A percentile compares a stretch with the other conserved stretches of the same genome.
These are phyloP conservation scores for Drosophila jambulina DNA, from an alignment of 1,140 invertebrate species.

Conservation along the genomic window DNA sequence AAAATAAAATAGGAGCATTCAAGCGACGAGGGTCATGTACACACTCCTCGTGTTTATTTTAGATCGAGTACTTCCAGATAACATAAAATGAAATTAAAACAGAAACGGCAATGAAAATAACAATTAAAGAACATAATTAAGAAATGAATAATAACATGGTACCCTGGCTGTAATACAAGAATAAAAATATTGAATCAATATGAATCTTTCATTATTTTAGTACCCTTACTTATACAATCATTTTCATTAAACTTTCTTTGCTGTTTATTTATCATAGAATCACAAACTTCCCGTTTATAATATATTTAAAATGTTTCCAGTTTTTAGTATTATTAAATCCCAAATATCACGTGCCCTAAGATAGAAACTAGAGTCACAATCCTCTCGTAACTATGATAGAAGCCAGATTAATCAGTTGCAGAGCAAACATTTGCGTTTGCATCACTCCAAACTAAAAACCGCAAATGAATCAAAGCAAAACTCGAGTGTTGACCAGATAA, in stretches of 20 bases:
- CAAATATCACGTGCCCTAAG: not conserved
- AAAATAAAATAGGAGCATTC: conserved; percentile 34
- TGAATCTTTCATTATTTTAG: too few species aligned
- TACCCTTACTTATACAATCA: not conserved
- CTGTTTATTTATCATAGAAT: not conserved
- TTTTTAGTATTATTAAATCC: too few species aligned
- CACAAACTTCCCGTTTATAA: not conserved
- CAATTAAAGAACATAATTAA: not conserved
- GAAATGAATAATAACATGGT: not conserved
- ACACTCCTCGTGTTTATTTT: conserved; percentile 57
- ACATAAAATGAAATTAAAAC: conserved; percentile 24
- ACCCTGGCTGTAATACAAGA: not conserved
- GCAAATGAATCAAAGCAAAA: conserved; percentile 39
- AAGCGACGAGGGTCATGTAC: conserved; percentile 35
- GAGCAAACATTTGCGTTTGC: conserved; percentile 18
- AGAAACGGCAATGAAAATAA: conserved; percentile 13
- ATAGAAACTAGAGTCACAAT: not conserved
- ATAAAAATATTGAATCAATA: not conserved
- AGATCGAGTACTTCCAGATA: conserved; percentile 55
- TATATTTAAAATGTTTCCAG: not conserved
- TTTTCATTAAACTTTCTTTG: not conserved
- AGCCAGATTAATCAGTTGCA: conserved; percentile 24
- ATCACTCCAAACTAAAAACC: conserved; percentile 17
- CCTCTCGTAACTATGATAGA: not conserved
- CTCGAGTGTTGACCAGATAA: conserved; percentile 42